phyloP scores from a whole-genome alignment of 2,113 vertebrate genomes.

The Pycnonotus jocosus region DNA sequence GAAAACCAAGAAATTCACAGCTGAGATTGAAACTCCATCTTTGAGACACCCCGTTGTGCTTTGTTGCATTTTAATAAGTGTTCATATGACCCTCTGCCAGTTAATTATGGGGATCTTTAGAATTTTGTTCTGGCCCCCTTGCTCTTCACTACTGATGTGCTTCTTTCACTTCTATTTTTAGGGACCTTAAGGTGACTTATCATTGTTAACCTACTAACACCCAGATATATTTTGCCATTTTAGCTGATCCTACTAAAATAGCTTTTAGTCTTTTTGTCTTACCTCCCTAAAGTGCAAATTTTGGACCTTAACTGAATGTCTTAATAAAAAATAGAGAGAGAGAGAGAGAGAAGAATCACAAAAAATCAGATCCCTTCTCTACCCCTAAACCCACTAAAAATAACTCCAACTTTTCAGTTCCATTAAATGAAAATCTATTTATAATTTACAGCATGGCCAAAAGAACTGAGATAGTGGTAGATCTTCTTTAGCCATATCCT shows the following conservation, averaged over 20 bases:
- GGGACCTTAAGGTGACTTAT: slow-evolving; percentile 20
- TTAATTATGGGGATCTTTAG: slow-evolving; percentile 43
- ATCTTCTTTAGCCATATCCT: not conserved
- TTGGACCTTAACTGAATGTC: not conserved
- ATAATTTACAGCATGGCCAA: not conserved
- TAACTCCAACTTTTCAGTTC: not conserved
- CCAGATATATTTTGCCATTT: slow-evolving; percentile 47
- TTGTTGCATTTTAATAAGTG: slow-evolving; percentile 49
- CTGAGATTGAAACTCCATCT: slow-evolving; percentile 20
- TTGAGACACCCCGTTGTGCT: slow-evolving; percentile 1
- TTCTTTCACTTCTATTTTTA: slow-evolving; percentile 45
- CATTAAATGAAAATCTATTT: not conserved
- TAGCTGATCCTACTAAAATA: slow-evolving; percentile 4
- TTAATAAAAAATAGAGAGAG: not conserved
- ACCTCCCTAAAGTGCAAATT: not conserved
- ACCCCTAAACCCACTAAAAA: not conserved
- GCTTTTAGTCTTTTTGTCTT: slow-evolving; percentile 23
- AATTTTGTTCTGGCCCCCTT: slow-evolving; percentile 14
- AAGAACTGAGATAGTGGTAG: not conserved
- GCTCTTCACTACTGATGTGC: slow-evolving; percentile 1
- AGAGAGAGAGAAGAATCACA: not conserved
- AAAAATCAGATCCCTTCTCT: not conserved
- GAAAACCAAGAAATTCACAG: slow-evolving; percentile 4
- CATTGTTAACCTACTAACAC: slow-evolving; percentile 48
- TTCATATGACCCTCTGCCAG: slow-evolving; percentile 20